Percentiles rank a stretch among this genome's conserved stretches.
phyloP scores from a whole-genome alignment of 92 coral and sea anemone species.

The Bergia puertoricense region DNA sequence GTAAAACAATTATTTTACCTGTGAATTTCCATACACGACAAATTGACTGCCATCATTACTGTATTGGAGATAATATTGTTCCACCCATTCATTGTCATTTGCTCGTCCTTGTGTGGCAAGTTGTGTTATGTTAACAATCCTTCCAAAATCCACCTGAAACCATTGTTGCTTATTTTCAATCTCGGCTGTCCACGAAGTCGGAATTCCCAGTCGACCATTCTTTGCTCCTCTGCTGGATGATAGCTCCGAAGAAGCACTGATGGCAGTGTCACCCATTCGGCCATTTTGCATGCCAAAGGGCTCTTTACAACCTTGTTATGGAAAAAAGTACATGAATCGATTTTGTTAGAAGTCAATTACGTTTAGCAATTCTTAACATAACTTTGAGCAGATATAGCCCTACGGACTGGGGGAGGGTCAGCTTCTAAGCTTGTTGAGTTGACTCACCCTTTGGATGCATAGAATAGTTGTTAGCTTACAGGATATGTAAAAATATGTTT shows the following conservation, averaged over 20 bases:
- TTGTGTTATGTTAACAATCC: background rate
- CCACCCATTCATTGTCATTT: background rate
- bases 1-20: background rate
- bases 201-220: background rate
- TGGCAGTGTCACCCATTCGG: background rate
- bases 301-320: background rate
- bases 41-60: background rate
- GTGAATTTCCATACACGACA: background rate
- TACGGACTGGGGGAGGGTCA: too few relatives aligned
- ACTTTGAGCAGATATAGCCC: too few relatives aligned
- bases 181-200: background rate
- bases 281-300: slow-evolving; percentile 14
- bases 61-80: background rate
- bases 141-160: slow-evolving; percentile 4
- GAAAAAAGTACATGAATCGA: too few relatives aligned
- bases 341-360: too few relatives aligned
- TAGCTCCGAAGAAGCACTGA: background rate
- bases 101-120: background rate
- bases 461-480: too few relatives aligned
- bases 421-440: too few relatives aligned
- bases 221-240: background rate
- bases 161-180: background rate
- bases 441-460: too few relatives aligned
- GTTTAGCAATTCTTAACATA: too few relatives aligned
- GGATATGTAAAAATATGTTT: too few relatives aligned